These are phyloP conservation scores for Deroptyus accipitrinus DNA, from an alignment of 2,113 vertebrate genomes.

Conservation along the genomic window DNA sequence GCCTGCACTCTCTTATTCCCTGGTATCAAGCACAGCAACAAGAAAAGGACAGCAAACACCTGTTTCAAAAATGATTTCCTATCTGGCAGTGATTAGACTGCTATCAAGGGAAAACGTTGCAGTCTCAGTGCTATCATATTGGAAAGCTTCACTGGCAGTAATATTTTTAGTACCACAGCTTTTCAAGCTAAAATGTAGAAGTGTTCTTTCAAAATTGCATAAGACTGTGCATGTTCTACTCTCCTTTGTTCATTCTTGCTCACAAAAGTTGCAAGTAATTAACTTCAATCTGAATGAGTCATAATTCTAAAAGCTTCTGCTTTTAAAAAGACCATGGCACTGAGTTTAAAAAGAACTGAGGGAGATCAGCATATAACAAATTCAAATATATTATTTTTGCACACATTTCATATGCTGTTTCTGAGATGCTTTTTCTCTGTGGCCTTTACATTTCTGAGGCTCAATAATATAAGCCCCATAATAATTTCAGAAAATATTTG, in stretches of 20 bases:
- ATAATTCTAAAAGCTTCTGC: conserved; percentile 9
- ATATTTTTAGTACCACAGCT: conserved; percentile 29
- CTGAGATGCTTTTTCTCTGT: background rate
- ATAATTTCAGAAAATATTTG: background rate
- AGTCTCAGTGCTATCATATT: background rate
- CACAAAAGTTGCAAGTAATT: conserved; percentile 20
- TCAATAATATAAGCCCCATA: background rate
- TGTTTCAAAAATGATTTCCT: conserved; percentile 1
- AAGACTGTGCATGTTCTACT: background rate
- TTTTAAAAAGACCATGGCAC: background rate
- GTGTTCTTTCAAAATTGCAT: conserved; percentile 28
- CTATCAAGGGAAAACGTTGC: background rate
- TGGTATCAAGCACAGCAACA: background rate
- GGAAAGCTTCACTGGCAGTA: conserved; percentile 5
- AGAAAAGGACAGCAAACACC: background rate
- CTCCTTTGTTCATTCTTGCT: conserved; percentile 29
- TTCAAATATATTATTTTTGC: background rate
- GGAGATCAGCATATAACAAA: background rate
- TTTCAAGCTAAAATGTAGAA: conserved; percentile 26
- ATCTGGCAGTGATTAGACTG: background rate
- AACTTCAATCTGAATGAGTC: conserved; percentile 35
- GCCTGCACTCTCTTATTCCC: background rate
- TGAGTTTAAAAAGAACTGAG: background rate
- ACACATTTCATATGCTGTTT: background rate
- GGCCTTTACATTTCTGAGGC: background rate